phyloP scores from a whole-genome alignment of 1,140 invertebrate species.

The Pentalonia nigronervosa region DNA sequence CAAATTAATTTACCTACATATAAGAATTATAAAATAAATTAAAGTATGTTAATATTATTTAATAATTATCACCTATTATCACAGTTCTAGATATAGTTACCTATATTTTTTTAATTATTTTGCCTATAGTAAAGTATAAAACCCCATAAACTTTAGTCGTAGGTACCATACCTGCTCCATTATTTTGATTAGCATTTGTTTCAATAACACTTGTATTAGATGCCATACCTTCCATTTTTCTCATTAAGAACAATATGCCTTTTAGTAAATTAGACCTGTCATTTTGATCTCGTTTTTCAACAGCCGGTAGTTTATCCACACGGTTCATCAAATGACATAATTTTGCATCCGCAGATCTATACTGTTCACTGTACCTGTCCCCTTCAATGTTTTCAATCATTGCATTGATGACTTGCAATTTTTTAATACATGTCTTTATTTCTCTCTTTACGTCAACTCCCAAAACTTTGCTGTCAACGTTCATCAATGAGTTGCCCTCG shows the following conservation, averaged over 20 bases:
- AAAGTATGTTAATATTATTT: background rate
- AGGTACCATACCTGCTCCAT: background rate
- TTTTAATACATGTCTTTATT: constrained; percentile 34
- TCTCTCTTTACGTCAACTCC: constrained; percentile 36
- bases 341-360: constrained; percentile 52
- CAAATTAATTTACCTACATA: background rate
- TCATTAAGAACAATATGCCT: constrained; percentile 57
- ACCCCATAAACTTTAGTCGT: background rate
- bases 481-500: constrained; percentile 8
- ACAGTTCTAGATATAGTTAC: background rate
- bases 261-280: constrained; percentile 55
- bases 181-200: constrained; percentile 39
- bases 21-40: background rate
- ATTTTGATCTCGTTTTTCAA: constrained; percentile 32
- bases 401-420: constrained; percentile 42
- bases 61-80: background rate
- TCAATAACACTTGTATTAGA: background rate
- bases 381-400: constrained; percentile 51
- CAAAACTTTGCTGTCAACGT: background rate
- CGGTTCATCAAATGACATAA: constrained; percentile 57
- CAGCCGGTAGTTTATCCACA: constrained; percentile 43
- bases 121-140: background rate
- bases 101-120: background rate
- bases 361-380: constrained; percentile 47
- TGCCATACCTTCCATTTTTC: constrained; percentile 54